Percentiles rank a stretch among this genome's conserved stretches.
These are phyloP conservation scores for Bambusicola thoracicus DNA, from an alignment of 2,113 vertebrate species.

Conservation along the genomic window DNA sequence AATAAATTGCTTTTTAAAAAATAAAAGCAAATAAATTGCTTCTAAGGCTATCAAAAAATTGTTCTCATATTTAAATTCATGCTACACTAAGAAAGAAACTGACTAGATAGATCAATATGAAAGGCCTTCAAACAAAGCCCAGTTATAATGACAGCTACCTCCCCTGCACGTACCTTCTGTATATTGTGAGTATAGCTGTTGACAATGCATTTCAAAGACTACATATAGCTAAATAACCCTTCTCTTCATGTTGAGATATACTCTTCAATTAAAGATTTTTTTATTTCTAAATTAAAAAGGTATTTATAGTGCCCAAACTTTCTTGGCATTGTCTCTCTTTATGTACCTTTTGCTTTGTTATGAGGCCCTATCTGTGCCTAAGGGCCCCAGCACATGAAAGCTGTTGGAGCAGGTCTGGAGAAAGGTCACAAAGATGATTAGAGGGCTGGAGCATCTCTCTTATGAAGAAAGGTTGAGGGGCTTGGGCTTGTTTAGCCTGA, in stretches of 20 bases:
- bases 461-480: too few species aligned
- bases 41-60: not conserved
- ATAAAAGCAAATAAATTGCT: not conserved
- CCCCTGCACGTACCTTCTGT: accelerated
- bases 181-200: not conserved
- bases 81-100: not conserved
- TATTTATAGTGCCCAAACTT: not conserved
- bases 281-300: not conserved
- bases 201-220: not conserved
- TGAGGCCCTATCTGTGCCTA: too few species aligned
- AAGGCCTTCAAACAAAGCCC: not conserved
- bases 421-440: too few species aligned
- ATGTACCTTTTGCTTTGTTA: not conserved
- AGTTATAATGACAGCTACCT: not conserved
- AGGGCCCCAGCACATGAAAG: too few species aligned
- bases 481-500: too few species aligned
- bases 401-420: too few species aligned
- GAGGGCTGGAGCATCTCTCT: too few species aligned
- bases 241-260: not conserved
- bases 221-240: not conserved
- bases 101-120: not conserved
- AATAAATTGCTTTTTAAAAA: not conserved
- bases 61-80: not conserved
- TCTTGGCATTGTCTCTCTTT: not conserved
- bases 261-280: not conserved